Percentiles rank a stretch among this genome's conserved stretches.
Conservation (phyloP, 1,140 invertebrate species). For the Meloidogyne chitwoodi region DNA sequence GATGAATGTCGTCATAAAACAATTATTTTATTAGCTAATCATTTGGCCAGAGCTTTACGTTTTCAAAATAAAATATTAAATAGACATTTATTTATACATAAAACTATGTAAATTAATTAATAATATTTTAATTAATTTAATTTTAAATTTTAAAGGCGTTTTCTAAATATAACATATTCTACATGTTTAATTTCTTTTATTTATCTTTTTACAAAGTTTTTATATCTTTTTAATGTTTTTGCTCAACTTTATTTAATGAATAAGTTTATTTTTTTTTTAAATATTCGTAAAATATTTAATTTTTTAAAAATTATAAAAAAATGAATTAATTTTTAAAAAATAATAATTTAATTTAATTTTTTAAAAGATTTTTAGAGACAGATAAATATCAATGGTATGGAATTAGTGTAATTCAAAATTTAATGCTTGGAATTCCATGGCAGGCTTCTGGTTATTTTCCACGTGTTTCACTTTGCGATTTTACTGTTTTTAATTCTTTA, state of each 20-base stretch:
- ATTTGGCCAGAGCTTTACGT: slow-evolving; percentile 46
- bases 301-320: neutral
- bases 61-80: slow-evolving; percentile 45
- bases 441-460: slow-evolving; percentile 62
- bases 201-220: slow-evolving; percentile 42
- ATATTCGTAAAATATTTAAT: too few species aligned
- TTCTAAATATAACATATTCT: slow-evolving; percentile 52
- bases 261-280: slow-evolving; percentile 26
- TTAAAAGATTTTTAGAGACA: slow-evolving; percentile 54
- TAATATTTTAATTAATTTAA: neutral
- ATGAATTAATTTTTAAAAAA: too few species aligned
- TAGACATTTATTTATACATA: slow-evolving; percentile 47
- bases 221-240: slow-evolving; percentile 52
- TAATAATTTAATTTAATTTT: neutral
- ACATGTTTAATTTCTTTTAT: slow-evolving; percentile 48
- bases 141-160: slow-evolving; percentile 2
- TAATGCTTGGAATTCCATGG: slow-evolving; percentile 50
- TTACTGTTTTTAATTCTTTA: slow-evolving; percentile 62
- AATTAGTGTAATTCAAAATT: slow-evolving; percentile 50
- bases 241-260: slow-evolving; percentile 55
- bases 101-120: slow-evolving; percentile 23
- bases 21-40: slow-evolving; percentile 45
- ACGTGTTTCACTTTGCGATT: slow-evolving; percentile 65
- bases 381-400: slow-evolving; percentile 56
- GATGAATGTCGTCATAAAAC: slow-evolving; percentile 44